A percentile compares a stretch with the other conserved stretches of the same genome.
These are phyloP conservation scores for Acomys russatus DNA, from an alignment of 2,797 vertebrate genomes.

Conservation along the genomic window DNA sequence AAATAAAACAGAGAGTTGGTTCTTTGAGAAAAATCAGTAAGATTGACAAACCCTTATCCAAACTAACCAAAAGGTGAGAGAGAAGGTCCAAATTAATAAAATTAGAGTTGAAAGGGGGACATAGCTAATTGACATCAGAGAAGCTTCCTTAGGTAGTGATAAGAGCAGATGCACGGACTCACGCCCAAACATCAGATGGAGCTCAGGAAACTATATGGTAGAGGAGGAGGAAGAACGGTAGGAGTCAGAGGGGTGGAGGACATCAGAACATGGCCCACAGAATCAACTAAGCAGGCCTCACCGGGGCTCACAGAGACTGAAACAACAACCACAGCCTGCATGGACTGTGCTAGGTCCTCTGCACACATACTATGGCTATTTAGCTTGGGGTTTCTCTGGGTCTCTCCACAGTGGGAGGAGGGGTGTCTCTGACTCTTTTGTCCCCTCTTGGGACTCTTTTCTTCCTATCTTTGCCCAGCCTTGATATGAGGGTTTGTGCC, in stretches of 20 bases:
- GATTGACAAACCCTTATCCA: background rate
- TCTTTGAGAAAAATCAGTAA: background rate
- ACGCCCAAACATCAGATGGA: background rate
- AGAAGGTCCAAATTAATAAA: background rate
- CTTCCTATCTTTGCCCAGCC: too few species aligned
- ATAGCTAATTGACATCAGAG: background rate
- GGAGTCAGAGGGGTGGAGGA: background rate
- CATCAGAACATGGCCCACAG: background rate
- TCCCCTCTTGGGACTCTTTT: too few species aligned
- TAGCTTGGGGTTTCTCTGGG: too few species aligned
- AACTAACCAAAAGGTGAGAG: background rate
- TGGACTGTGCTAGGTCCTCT: background rate
- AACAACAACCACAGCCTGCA: background rate
- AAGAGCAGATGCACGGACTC: background rate
- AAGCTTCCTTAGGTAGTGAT: background rate
- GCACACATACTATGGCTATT: background rate
- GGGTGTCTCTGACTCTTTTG: too few species aligned
- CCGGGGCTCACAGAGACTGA: background rate
- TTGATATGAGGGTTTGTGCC: too few species aligned
- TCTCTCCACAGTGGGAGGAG: too few species aligned
- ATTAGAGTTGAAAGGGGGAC: background rate
- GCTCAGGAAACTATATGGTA: background rate
- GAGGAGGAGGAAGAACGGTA: background rate
- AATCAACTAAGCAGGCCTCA: background rate
- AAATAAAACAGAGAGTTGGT: background rate